phyloP scores from a whole-genome alignment of 1,140 invertebrate species.

The Elymnias hypermnestra region DNA sequence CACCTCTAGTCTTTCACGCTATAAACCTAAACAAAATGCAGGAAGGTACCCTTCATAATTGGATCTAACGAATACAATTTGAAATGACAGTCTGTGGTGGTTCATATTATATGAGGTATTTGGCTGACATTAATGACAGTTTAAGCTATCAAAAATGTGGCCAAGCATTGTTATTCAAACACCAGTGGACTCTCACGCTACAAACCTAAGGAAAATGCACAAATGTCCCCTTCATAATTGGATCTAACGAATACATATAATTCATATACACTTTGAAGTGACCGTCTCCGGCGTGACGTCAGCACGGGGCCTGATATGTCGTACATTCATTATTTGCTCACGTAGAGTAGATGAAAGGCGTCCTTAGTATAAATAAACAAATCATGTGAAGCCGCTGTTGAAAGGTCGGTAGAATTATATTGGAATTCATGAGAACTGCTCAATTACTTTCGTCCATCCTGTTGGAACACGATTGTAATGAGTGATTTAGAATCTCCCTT shows the following conservation, averaged over 20 bases:
- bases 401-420: conserved; percentile 56
- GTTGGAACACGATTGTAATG: conserved; percentile 33
- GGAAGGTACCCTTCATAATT: too few species aligned
- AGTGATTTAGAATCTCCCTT: conserved; percentile 30
- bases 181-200: neutral
- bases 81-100: too few species aligned
- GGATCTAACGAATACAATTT: too few species aligned
- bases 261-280: conserved; percentile 64
- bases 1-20: too few species aligned
- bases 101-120: too few species aligned
- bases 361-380: conserved; percentile 70
- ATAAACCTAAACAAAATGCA: too few species aligned
- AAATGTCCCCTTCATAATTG: conserved; percentile 61
- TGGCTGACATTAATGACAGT: too few species aligned
- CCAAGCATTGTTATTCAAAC: too few species aligned
- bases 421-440: conserved; percentile 56
- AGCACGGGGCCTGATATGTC: conserved; percentile 31
- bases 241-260: conserved; percentile 60
- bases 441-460: conserved; percentile 44
- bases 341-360: conserved; percentile 66
- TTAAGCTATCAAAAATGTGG: too few species aligned
- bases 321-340: conserved; percentile 67
- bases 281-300: conserved; percentile 62
- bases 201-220: conserved; percentile 53
- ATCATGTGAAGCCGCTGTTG: conserved; percentile 54